These are phyloP conservation scores for Tupiocoris notatus DNA, from an alignment of 2,888 invertebrate species.

Conservation along the genomic window DNA sequence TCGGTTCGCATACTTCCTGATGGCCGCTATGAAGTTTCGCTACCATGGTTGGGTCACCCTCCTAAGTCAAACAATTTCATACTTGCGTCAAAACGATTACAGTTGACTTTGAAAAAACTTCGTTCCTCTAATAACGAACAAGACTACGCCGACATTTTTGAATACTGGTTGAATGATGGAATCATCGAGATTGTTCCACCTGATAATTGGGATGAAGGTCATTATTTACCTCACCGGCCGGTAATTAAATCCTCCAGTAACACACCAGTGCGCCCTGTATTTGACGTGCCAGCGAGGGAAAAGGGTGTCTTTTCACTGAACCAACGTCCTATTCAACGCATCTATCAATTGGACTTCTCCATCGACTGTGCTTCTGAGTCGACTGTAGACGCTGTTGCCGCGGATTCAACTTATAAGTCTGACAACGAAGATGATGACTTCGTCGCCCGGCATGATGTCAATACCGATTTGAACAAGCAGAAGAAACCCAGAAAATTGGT, in stretches of 20 bases:
- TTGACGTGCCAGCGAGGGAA: conserved; percentile 47
- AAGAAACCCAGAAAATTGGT: background rate
- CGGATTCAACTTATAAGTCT: background rate
- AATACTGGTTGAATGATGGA: conserved; percentile 49
- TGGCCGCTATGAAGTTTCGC: conserved; percentile 51
- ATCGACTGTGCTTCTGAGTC: background rate
- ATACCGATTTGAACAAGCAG: background rate
- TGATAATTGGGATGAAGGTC: conserved; percentile 28
- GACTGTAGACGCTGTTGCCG: background rate
- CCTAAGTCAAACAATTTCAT: conserved; percentile 50
- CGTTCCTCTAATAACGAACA: conserved; percentile 47
- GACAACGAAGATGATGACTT: background rate
- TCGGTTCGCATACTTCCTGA: conserved; percentile 50
- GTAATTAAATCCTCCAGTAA: conserved; percentile 45
- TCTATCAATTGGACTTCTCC: background rate
- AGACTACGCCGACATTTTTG: conserved; percentile 46
- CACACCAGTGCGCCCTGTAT: conserved; percentile 47
- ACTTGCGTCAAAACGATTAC: conserved; percentile 47
- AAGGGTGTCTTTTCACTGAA: conserved; percentile 45
- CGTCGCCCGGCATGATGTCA: background rate
- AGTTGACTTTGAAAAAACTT: conserved; percentile 45
- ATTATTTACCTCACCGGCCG: conserved; percentile 45
- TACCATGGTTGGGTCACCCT: conserved; percentile 52
- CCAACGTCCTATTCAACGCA: background rate
- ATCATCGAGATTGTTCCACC: conserved; percentile 50